phyloP scores from a whole-genome alignment of 2,888 invertebrate genomes.

The Drosophila falleni region DNA sequence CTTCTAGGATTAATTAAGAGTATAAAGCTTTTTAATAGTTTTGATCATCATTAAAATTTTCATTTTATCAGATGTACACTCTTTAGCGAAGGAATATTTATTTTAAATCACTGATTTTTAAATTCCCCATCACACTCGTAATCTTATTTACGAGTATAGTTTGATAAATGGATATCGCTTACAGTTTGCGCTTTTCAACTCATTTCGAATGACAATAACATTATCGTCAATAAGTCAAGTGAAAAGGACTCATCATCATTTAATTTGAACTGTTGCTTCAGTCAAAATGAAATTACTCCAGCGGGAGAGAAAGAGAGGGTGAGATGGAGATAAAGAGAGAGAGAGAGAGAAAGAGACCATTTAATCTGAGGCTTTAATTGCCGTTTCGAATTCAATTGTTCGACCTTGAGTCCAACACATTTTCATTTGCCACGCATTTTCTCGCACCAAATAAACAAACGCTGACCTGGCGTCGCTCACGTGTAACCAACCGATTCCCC shows the following conservation, averaged over 20 bases:
- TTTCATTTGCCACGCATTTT: conserved; percentile 42
- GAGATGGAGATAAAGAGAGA: neutral
- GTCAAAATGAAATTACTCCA: conserved; percentile 11
- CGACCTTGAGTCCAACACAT: conserved; percentile 51
- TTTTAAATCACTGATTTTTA: neutral
- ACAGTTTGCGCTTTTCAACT: conserved; percentile 14
- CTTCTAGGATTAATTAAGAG: too few relatives aligned
- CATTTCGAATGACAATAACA: conserved; percentile 8
- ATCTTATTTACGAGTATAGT: conserved; percentile 6
- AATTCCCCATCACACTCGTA: neutral
- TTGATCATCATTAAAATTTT: neutral
- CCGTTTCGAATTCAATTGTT: conserved; percentile 59
- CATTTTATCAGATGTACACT: too few relatives aligned
- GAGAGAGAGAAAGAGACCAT: conserved; percentile 19
- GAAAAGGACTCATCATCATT: conserved; percentile 46
- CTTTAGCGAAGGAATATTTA: too few relatives aligned
- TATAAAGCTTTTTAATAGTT: neutral
- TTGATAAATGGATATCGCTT: conserved; percentile 6
- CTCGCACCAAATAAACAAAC: conserved; percentile 51
- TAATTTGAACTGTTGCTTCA: conserved; percentile 35
- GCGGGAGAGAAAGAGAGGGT: neutral
- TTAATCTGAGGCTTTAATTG: conserved; percentile 52
- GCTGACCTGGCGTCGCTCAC: conserved; percentile 56
- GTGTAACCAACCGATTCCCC: conserved; percentile 37
- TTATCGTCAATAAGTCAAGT: conserved; percentile 42